Conservation (phyloP, 2,888 invertebrate species). For the Fragum sueziense region DNA sequence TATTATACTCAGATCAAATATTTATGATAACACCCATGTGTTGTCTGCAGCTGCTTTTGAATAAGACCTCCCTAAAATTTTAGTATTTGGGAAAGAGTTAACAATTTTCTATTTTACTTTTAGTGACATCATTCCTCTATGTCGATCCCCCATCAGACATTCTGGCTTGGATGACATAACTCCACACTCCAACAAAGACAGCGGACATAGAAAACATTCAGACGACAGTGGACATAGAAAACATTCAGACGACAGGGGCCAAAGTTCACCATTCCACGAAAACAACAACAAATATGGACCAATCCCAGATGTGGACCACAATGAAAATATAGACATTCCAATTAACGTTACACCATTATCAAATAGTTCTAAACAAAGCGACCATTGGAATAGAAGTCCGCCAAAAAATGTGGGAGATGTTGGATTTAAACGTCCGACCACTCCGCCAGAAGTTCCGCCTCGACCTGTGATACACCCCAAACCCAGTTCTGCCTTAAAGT, state of each 20-base stretch:
- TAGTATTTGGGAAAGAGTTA: neutral
- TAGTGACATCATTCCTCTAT: slow-evolving; percentile 14
- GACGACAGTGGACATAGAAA: neutral
- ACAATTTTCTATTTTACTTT: neutral
- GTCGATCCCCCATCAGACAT: slow-evolving; percentile 18
- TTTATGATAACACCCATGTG: neutral
- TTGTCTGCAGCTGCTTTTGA: neutral
- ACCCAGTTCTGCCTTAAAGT: slow-evolving; percentile 36
- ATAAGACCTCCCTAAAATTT: neutral
- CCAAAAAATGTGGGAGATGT: neutral
- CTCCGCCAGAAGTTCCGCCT: slow-evolving; percentile 29
- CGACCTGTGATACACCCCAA: slow-evolving; percentile 54
- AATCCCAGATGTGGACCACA: neutral
- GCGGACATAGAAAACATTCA: neutral
- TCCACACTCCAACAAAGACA: neutral
- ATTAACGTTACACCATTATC: neutral
- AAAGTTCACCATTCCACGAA: slow-evolving; percentile 13
- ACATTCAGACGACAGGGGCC: slow-evolving; percentile 4
- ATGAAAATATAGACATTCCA: neutral
- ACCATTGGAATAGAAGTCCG: neutral
- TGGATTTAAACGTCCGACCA: slow-evolving; percentile 27
- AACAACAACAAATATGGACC: slow-evolving; percentile 18
- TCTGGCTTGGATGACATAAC: slow-evolving; percentile 19
- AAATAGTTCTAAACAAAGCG: neutral
- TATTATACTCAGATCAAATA: neutral